These are phyloP conservation scores for Ypsolopha scabrella DNA, from an alignment of 2,888 invertebrate species.

Conservation along the genomic window DNA sequence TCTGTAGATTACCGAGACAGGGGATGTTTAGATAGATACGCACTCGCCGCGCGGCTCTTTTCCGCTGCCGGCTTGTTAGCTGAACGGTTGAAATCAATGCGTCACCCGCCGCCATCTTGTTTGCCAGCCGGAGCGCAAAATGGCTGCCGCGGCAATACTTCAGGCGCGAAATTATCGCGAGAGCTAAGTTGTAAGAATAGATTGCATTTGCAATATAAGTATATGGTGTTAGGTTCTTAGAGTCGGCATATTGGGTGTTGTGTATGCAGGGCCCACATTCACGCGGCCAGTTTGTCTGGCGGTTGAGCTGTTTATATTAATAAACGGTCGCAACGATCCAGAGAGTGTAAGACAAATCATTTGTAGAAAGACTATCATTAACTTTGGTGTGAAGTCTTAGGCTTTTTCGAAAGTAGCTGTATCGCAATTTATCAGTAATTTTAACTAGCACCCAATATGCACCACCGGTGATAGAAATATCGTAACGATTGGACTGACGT, in stretches of 20 bases:
- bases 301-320: too few relatives aligned
- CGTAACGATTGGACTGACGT: too few relatives aligned
- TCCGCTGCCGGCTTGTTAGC: constrained; percentile 7
- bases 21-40: constrained; percentile 49
- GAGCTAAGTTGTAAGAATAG: constrained; percentile 60
- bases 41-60: constrained; percentile 23
- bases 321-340: too few relatives aligned
- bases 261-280: constrained; percentile 26
- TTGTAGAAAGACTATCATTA: too few relatives aligned
- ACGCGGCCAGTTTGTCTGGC: too few relatives aligned
- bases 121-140: constrained; percentile 2
- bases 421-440: too few relatives aligned
- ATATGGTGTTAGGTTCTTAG: constrained; percentile 44
- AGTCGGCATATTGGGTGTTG: constrained; percentile 62
- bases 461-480: too few relatives aligned
- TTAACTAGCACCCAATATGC: too few relatives aligned
- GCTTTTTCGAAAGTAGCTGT: too few relatives aligned
- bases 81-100: too few relatives aligned
- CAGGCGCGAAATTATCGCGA: constrained; percentile 26
- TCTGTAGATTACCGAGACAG: constrained; percentile 64
- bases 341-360: too few relatives aligned
- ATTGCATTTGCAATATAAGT: constrained; percentile 44
- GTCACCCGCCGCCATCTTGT: constrained; percentile 5
- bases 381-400: too few relatives aligned
- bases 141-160: constrained; percentile 21